Base-by-base conservation (phyloP, 2,113 vertebrate genomes). In the Myxocyprinus asiaticus region DNA sequence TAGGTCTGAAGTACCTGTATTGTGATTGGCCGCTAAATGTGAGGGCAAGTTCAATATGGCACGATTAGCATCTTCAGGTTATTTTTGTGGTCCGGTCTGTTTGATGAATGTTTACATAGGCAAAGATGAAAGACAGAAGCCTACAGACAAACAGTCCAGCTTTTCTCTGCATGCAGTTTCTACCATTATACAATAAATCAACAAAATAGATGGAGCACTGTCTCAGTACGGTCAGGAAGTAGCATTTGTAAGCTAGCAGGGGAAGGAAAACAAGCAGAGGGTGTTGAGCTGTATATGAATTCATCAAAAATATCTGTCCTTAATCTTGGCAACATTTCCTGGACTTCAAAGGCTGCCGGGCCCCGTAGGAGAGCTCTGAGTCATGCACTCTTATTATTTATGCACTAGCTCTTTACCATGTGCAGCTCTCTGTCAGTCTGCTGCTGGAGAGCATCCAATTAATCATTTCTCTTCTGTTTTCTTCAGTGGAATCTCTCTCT, bases 231-330 rank as follows among this genome's bases (percentile, higher is more conserved):
- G 22, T 33, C 71, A 81, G 45, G 53, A 58, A 63, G 53, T 45
- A 53, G 68, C 56, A 48, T 56, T 33, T 80, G 78, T 51, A 64
- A 63, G 42, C 33, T 65, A 73, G 22, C 51, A 67, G 53, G 6
- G 66, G 47, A 56, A 73, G 33, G 15, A 67, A 73, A 62, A 64
- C 64, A 77, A 61, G n/a, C 7, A 67, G 47, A 50, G 11, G 74
- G 71, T 44, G 43, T 62, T 66, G 64, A 80, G 61, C 75, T 68
- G 75, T 85, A 77, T 83, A 85, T 85, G n/a, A 79, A 81, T 84
- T 82, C 51, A 79, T 76, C 43, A 78, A 53, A 51, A 71, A 76
- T 66, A 67, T 67, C 61, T 81, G 48, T 76, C 51, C 65, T 80
- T 80, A 84, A 84, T 81, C 68, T 85, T 74, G 64, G 77, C 75